Conservation (phyloP, 2,797 vertebrate genomes). For the Adrianichthys oophorus region DNA sequence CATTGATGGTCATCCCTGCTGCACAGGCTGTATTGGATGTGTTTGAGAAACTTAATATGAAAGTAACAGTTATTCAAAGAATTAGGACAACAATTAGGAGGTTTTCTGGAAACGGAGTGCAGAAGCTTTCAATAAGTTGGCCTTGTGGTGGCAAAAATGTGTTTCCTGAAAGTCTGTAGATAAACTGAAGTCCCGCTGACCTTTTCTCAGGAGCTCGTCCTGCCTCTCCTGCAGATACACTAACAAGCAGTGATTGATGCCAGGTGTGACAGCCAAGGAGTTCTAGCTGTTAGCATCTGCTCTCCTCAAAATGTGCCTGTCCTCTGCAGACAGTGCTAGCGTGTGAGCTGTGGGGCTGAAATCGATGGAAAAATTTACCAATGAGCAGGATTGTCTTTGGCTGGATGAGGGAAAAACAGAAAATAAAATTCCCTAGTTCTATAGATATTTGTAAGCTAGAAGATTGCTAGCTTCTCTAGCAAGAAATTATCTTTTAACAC, state of each 20-base stretch:
- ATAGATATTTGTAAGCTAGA: too few relatives aligned
- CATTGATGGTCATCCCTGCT: not conserved
- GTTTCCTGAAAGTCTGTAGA: conserved; percentile 3
- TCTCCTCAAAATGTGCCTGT: not conserved
- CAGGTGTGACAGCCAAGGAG: conserved; percentile 20
- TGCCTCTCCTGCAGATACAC: conserved; percentile 1
- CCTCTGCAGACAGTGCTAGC: not conserved
- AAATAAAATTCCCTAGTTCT: too few relatives aligned
- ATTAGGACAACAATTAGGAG: not conserved
- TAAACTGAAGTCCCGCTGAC: conserved; percentile 23
- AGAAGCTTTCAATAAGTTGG: not conserved
- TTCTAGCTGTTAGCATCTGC: conserved; percentile 11
- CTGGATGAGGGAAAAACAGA: too few relatives aligned
- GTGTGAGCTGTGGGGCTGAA: too few relatives aligned
- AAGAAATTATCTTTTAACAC: too few relatives aligned
- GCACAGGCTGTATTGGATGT: too few relatives aligned
- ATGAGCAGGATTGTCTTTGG: too few relatives aligned
- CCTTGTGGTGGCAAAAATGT: too few relatives aligned
- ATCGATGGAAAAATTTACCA: too few relatives aligned
- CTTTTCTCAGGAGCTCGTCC: conserved; percentile 19
- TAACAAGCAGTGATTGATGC: conserved; percentile 34
- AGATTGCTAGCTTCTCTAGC: too few relatives aligned
- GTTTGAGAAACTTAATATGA: conserved; percentile 17
- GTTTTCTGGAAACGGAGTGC: not conserved
- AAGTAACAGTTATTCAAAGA: not conserved